Evolutionary conservation across 2,888 invertebrate genomes (phyloP).

Genomic region (Drosophila infuscata): DNA sequence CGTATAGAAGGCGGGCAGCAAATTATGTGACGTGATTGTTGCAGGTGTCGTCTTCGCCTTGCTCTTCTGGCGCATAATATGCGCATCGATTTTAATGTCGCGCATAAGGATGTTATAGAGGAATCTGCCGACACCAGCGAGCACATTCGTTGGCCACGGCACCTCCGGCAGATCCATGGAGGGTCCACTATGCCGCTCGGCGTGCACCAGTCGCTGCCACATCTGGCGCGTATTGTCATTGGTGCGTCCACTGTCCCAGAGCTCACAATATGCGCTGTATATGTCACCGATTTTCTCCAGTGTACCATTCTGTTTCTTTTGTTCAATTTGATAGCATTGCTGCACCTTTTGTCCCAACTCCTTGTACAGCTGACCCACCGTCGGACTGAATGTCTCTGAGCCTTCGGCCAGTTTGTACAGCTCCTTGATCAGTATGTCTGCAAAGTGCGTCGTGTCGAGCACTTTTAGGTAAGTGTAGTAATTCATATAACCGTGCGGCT

Average conservation of each 20-base stretch:
- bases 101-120: slow-evolving; percentile 94
- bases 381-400: slow-evolving; percentile 92
- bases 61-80: slow-evolving; percentile 87
- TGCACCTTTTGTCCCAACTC: slow-evolving; percentile 90
- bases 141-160: slow-evolving; percentile 89
- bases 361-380: slow-evolving; percentile 88
- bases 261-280: slow-evolving; percentile 88
- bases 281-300: slow-evolving; percentile 88
- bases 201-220: slow-evolving; percentile 89
- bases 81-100: slow-evolving; percentile 93
- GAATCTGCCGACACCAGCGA: slow-evolving; percentile 91
- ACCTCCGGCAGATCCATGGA: slow-evolving; percentile 87
- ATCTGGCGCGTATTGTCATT: slow-evolving; percentile 88
- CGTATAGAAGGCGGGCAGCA: slow-evolving; percentile 92
- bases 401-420: slow-evolving; percentile 90
- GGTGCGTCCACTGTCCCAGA: slow-evolving; percentile 86
- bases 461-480: slow-evolving; percentile 91
- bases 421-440: slow-evolving; percentile 89
- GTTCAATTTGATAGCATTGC: slow-evolving; percentile 88
- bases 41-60: slow-evolving; percentile 78
- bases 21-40: slow-evolving; percentile 85
- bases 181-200: slow-evolving; percentile 86
- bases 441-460: slow-evolving; percentile 87
- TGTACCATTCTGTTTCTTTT: slow-evolving; percentile 88
- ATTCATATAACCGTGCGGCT: slow-evolving; percentile 86